Percentiles rank a stretch among this genome's conserved stretches.
phyloP scores from a whole-genome alignment of 2,888 invertebrate genomes.

The Choristoneura rosaceana region DNA sequence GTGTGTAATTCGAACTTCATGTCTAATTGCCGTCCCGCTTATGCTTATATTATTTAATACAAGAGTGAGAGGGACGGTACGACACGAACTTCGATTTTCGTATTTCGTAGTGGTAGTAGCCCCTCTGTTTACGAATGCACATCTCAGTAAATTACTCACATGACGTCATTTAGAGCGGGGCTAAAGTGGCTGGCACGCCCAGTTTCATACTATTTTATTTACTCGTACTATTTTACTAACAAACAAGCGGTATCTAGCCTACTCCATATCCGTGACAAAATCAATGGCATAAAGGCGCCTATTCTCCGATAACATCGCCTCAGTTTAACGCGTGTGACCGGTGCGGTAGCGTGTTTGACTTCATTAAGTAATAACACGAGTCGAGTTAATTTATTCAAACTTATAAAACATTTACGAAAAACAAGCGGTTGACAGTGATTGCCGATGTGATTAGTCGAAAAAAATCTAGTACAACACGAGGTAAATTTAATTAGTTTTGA shows the following conservation, averaged over 20 bases:
- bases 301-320: slow-evolving; percentile 21
- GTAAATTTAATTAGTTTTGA: neutral
- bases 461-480: neutral
- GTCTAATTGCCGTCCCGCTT: too few species aligned
- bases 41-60: too few species aligned
- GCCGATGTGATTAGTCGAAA: neutral
- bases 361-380: slow-evolving; percentile 11
- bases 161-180: too few species aligned
- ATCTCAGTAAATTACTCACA: too few species aligned
- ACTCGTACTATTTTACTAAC: too few species aligned
- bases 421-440: slow-evolving; percentile 5
- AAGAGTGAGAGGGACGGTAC: too few species aligned
- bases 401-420: slow-evolving; percentile 9
- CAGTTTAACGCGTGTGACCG: slow-evolving; percentile 28
- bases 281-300: slow-evolving; percentile 20
- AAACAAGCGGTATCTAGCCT: neutral
- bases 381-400: slow-evolving; percentile 9
- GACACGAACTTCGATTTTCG: too few species aligned
- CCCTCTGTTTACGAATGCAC: too few species aligned
- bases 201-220: too few species aligned
- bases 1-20: too few species aligned
- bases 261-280: slow-evolving; percentile 8
- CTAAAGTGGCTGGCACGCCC: too few species aligned
- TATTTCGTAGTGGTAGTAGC: too few species aligned
- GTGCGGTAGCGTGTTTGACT: slow-evolving; percentile 20